Percentiles rank a stretch among this genome's conserved stretches.
These are phyloP conservation scores for Catalaphyllia jardinei DNA, from an alignment of 64 coral and sea anemone species.

Conservation along the genomic window DNA sequence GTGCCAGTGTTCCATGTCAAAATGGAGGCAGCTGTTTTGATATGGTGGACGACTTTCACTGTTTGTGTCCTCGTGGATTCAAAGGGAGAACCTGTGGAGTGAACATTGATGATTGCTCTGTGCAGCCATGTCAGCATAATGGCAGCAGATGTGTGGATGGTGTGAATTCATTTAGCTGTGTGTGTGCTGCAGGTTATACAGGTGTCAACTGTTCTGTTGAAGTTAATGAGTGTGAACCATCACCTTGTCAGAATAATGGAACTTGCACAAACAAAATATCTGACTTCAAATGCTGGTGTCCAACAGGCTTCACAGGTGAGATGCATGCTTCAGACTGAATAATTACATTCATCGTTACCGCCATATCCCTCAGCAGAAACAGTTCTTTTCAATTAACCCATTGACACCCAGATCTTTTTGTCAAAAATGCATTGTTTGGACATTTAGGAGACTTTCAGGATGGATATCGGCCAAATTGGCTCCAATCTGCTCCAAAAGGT, in stretches of 20 bases:
- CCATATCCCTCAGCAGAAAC: no score
- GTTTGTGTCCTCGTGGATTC: constrained; percentile 56
- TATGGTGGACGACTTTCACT: constrained; percentile 51
- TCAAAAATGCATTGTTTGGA: no score
- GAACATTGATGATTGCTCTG: constrained; percentile 53
- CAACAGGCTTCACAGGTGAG: constrained; percentile 51
- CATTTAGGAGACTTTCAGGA: no score
- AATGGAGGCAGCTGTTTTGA: constrained; percentile 59
- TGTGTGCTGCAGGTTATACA: constrained; percentile 48
- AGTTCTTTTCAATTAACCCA: no score
- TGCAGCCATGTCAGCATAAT: constrained; percentile 62
- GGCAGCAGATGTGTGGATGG: constrained; percentile 54
- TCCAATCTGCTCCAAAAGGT: no score
- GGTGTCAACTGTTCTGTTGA: constrained; percentile 64
- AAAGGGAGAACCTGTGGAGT: constrained; percentile 54
- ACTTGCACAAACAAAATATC: constrained; percentile 37
- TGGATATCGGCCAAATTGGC: no score
- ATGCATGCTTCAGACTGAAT: background rate
- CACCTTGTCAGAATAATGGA: constrained; percentile 43
- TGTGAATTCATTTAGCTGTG: constrained; percentile 38
- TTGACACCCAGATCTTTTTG: no score
- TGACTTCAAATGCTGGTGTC: constrained; percentile 48
- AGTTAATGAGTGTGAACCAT: background rate
- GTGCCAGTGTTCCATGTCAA: constrained; percentile 36
- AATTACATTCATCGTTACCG: background rate